phyloP scores from a whole-genome alignment of 2,797 vertebrate genomes.

The Erethizon dorsatum region DNA sequence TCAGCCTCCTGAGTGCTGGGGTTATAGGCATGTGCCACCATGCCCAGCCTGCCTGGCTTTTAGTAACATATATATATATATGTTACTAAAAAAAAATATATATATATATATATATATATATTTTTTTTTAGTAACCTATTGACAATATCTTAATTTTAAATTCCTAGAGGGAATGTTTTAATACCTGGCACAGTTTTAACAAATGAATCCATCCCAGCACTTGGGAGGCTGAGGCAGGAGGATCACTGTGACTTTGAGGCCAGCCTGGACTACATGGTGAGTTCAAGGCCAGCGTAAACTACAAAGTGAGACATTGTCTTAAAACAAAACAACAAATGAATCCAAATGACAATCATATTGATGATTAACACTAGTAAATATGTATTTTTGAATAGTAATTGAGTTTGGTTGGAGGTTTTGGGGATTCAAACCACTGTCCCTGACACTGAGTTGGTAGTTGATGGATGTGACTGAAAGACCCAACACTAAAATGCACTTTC shows the following conservation, averaged over 20 bases:
- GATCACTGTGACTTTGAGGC: background rate
- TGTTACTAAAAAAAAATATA: no score
- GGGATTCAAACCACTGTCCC: background rate
- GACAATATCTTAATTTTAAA: constrained; percentile 57
- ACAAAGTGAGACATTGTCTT: background rate
- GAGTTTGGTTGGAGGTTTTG: background rate
- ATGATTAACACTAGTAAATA: background rate
- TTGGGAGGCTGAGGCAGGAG: background rate
- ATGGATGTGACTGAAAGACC: background rate
- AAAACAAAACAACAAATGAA: background rate
- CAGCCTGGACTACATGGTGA: background rate
- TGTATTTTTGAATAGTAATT: background rate
- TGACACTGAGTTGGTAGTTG: background rate
- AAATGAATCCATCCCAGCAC: background rate
- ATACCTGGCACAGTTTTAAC: background rate
- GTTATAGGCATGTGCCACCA: background rate
- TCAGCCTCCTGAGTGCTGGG: background rate
- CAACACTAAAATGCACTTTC: background rate
- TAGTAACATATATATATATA: background rate
- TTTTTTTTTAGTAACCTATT: background rate
- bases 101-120: no score
- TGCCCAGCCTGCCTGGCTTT: background rate
- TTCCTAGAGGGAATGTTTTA: constrained; percentile 1
- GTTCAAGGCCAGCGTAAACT: no score
- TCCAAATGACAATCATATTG: background rate